Percentiles rank a stretch among this genome's conserved stretches.
Evolutionary conservation across 2,113 vertebrate species (phyloP).

Genomic region (Antigone vipio): DNA sequence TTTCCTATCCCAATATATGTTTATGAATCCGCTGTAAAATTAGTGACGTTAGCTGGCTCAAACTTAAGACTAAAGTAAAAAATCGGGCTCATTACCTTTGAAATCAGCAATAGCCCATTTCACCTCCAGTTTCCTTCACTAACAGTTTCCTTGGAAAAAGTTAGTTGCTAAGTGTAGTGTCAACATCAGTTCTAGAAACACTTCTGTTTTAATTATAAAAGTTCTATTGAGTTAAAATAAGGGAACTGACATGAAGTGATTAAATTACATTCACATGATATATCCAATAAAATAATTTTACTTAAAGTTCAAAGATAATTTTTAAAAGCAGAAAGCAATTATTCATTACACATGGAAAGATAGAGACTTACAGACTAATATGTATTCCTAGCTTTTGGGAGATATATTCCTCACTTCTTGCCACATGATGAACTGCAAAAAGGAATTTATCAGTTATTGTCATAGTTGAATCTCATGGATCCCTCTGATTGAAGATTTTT

Average conservation of each 20-base stretch:
- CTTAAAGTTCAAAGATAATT: not conserved
- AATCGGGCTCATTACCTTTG: conserved; percentile 8
- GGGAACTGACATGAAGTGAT: not conserved
- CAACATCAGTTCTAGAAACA: not conserved
- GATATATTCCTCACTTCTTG: not conserved
- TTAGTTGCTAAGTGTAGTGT: not conserved
- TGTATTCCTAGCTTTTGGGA: not conserved
- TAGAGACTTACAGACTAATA: not conserved
- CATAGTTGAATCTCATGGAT: not conserved
- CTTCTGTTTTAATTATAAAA: not conserved
- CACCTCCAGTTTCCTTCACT: not conserved
- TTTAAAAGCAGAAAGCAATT: not conserved
- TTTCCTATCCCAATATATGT: not conserved
- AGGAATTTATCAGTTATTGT: not conserved
- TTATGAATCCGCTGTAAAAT: not conserved
- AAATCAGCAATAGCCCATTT: not conserved
- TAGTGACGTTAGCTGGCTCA: not conserved
- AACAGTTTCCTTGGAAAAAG: not conserved
- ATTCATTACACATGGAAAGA: not conserved
- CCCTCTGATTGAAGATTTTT: not conserved
- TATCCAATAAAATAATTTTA: not conserved
- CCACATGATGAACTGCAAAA: not conserved
- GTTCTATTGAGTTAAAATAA: not conserved
- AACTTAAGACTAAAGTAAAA: conserved; percentile 14
- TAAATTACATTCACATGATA: not conserved